A percentile compares a stretch with the other conserved stretches of the same genome.
These are phyloP conservation scores for Cerastoderma edule DNA, from an alignment of 2,888 invertebrate genomes.

Conservation along the genomic window DNA sequence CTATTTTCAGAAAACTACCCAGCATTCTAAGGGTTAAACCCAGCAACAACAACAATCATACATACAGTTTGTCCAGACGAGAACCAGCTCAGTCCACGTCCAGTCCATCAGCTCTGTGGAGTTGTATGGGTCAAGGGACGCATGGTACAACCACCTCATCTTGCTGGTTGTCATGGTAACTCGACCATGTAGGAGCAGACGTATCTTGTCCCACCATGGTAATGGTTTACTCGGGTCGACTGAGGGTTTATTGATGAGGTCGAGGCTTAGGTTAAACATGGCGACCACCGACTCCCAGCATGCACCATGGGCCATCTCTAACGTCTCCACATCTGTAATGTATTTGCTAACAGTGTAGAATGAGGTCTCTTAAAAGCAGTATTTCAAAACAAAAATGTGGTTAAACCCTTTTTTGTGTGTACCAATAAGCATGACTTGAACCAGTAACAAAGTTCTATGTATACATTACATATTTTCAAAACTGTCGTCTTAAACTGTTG, in stretches of 20 bases:
- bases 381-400: too few species aligned
- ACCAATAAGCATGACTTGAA: too few species aligned
- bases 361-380: too few species aligned
- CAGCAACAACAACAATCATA: too few species aligned
- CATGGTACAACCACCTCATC: constrained; percentile 95
- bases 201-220: constrained; percentile 98
- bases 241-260: constrained; percentile 87
- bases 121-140: constrained; percentile 98
- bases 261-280: constrained; percentile 94
- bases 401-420: too few species aligned
- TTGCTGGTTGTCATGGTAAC: constrained; percentile 94
- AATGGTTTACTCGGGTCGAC: constrained; percentile 92
- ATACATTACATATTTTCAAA: too few species aligned
- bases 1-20: too few species aligned
- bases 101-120: constrained; percentile 99
- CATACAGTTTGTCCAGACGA: constrained; percentile 97
- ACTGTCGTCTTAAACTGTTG: too few species aligned
- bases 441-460: too few species aligned
- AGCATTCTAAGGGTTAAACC: too few species aligned
- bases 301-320: constrained; percentile 97
- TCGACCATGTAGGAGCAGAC: constrained; percentile 95
- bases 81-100: constrained; percentile 95
- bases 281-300: constrained; percentile 99
- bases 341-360: too few species aligned
- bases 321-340: constrained; percentile 90